Percentiles rank a stretch among this genome's conserved stretches.
phyloP scores from a whole-genome alignment of 2,888 invertebrate species.

The Phasia obesa region DNA sequence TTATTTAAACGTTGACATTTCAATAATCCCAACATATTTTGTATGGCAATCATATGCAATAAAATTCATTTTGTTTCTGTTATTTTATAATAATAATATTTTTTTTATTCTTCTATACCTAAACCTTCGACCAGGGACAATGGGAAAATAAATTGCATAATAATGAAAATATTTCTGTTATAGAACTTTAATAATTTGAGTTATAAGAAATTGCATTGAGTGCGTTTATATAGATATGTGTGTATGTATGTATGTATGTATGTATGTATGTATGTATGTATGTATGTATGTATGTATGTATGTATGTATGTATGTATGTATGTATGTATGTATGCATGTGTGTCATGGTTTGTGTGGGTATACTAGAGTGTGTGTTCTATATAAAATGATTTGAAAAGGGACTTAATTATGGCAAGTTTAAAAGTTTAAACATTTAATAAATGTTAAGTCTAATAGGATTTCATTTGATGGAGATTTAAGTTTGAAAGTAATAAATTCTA shows the following conservation, averaged over 20 bases:
- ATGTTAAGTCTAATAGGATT: slow-evolving; percentile 44
- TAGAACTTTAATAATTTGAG: slow-evolving; percentile 28
- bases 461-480: slow-evolving; percentile 20
- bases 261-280: neutral
- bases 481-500: neutral
- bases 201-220: slow-evolving; percentile 13
- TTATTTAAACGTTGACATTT: slow-evolving; percentile 70
- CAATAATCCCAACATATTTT: slow-evolving; percentile 70
- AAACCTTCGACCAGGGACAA: slow-evolving; percentile 27
- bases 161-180: slow-evolving; percentile 52
- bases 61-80: slow-evolving; percentile 58
- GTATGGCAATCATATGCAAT: slow-evolving; percentile 67
- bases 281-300: neutral
- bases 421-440: slow-evolving; percentile 55
- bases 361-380: neutral
- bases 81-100: slow-evolving; percentile 2
- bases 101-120: neutral
- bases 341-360: no score
- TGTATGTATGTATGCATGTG: neutral
- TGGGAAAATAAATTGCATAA: slow-evolving; percentile 47
- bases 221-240: neutral
- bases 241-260: neutral
- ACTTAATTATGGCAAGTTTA: slow-evolving; percentile 38
- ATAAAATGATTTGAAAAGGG: slow-evolving; percentile 42
- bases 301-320: neutral